Conservation (phyloP, 2,888 invertebrate species). For the Plebejus argus region DNA sequence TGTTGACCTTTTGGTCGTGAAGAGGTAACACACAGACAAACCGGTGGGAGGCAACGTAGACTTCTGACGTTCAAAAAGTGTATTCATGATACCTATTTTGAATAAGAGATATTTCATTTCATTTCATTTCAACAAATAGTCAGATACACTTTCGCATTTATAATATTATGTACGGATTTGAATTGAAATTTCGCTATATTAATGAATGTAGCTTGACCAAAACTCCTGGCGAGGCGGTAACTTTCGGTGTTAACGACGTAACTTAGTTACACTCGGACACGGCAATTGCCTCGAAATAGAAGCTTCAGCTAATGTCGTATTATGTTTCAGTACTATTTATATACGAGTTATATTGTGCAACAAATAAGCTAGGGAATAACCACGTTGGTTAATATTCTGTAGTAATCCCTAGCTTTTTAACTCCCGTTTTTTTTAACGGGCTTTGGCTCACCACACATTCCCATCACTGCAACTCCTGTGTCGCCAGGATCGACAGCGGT, state of each 20-base stretch:
- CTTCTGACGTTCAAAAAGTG: no score
- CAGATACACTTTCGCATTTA: no score
- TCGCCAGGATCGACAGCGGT: no score
- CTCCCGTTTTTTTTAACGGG: no score
- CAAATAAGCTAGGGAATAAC: background rate
- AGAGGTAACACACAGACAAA: no score
- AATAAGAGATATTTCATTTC: no score
- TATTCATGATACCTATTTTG: no score
- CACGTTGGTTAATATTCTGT: background rate
- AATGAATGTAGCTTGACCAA: background rate
- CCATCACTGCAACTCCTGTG: no score
- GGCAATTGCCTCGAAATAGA: conserved; percentile 21
- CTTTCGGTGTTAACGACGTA: conserved; percentile 27
- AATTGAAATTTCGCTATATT: background rate
- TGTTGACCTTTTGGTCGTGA: no score
- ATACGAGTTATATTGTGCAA: background rate
- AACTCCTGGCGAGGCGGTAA: background rate
- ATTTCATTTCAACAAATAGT: no score
- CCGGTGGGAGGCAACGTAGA: no score
- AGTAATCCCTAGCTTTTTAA: background rate
- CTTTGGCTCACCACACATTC: no score
- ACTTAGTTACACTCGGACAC: conserved; percentile 30
- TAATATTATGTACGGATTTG: background rate
- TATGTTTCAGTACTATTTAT: background rate
- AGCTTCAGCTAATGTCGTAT: conserved; percentile 22